These are phyloP conservation scores for Drosophila tropicalis DNA, from an alignment of 1,140 invertebrate genomes.

Conservation along the genomic window DNA sequence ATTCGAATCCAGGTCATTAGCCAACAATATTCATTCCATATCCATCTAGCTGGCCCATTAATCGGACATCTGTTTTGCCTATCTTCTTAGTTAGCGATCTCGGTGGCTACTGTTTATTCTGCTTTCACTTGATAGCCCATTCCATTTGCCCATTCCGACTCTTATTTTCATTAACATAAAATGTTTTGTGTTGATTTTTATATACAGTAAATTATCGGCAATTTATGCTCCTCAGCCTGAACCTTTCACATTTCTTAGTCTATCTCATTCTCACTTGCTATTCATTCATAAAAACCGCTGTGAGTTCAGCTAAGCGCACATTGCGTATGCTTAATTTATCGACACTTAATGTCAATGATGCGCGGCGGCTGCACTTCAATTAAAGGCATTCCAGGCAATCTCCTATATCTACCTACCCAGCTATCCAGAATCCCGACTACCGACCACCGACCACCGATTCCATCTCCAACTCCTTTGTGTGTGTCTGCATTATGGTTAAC, in stretches of 20 bases:
- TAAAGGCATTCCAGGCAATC: slow-evolving; percentile 43
- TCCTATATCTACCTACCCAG: neutral
- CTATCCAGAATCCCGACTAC: neutral
- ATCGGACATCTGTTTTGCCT: slow-evolving; percentile 33
- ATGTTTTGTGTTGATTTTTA: slow-evolving; percentile 82
- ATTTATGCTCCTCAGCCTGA: slow-evolving; percentile 58
- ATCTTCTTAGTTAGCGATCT: slow-evolving; percentile 13
- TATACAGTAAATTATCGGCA: slow-evolving; percentile 72
- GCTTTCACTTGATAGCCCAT: slow-evolving; percentile 52
- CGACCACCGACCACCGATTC: neutral
- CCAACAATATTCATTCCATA: slow-evolving; percentile 15
- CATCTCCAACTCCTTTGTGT: neutral
- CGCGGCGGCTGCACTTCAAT: slow-evolving; percentile 75
- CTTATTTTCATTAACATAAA: slow-evolving; percentile 80
- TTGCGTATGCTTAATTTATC: slow-evolving; percentile 80
- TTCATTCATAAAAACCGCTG: slow-evolving; percentile 63
- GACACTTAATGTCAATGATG: slow-evolving; percentile 81
- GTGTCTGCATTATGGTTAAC: slow-evolving; percentile 78
- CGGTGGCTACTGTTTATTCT: slow-evolving; percentile 34
- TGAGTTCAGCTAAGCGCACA: slow-evolving; percentile 39
- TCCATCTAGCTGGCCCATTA: too few relatives aligned
- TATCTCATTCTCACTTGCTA: slow-evolving; percentile 3
- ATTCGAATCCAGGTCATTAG: slow-evolving; percentile 65
- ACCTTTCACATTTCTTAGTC: slow-evolving; percentile 61
- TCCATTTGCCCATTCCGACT: slow-evolving; percentile 32